Conservation (phyloP, 2,113 vertebrate species). For the Octodon degus region DNA sequence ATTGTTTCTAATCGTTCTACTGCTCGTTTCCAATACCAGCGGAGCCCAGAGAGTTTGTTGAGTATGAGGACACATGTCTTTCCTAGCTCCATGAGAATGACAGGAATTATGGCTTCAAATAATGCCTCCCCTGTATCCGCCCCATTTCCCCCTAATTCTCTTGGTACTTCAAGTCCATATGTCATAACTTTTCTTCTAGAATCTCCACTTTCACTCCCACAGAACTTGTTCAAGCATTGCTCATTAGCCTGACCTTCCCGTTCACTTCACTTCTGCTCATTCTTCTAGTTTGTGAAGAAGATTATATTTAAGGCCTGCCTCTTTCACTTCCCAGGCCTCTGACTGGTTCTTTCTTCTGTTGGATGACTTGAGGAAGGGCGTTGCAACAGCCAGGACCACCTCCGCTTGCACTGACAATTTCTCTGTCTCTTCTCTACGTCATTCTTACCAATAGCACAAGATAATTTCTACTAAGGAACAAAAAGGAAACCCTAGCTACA, state of each 20-base stretch:
- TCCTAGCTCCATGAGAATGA: neutral
- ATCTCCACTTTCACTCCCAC: neutral
- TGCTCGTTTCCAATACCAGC: neutral
- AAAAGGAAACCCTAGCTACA: neutral
- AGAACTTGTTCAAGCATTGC: neutral
- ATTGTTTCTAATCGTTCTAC: no score
- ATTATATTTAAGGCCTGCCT: neutral
- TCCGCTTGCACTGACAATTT: rapidly evolving
- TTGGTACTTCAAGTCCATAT: neutral
- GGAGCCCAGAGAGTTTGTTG: no score
- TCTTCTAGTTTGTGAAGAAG: neutral
- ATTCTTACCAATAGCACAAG: neutral
- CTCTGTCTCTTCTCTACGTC: neutral
- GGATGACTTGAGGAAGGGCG: neutral
- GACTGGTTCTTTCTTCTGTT: neutral
- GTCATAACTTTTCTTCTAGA: neutral
- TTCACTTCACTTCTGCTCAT: neutral
- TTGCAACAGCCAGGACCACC: rapidly evolving
- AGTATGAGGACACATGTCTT: neutral
- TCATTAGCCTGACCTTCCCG: neutral
- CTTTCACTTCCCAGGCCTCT: neutral
- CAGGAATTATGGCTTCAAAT: no score
- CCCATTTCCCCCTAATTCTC: neutral
- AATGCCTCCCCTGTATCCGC: neutral
- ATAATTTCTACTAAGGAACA: neutral